Base-by-base conservation (phyloP, 2,888 invertebrate genomes). In the Incurvaria masculella region DNA sequence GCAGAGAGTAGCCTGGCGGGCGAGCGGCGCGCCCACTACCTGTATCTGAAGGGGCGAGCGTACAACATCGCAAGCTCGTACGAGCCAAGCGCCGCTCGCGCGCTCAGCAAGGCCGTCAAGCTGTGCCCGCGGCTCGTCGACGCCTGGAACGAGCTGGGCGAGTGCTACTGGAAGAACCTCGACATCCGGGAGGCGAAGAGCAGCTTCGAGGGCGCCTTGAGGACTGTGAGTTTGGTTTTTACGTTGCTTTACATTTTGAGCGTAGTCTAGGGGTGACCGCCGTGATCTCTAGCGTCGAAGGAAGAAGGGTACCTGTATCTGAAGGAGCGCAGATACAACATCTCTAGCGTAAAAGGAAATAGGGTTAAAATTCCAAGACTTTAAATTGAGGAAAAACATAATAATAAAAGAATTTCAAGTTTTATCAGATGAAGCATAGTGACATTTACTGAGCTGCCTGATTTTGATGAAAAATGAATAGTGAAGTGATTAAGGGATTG, bases 121-220 rank as follows among this genome's bases (percentile, higher is more conserved):
- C 71, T 94, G 39, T 88, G 92, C 61, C 91, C 92, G 1, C 87
- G 85, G 56, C 68, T 89, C 47, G 83, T 89, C 0, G 87, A 88
- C 47, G 92, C 92, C 0, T 94, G 94, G 94, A 93, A 93, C 62
- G 89, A 93, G 64, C 76, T 95, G 1, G 94, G 94, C 1, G 92
- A 93, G 66, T 89, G 89, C 61, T 91, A 90, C 64, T 93, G 91
- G 88, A 94, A 94, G 68, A 89, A 89, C 61, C 84, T 87, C 61
- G 89, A 94, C 61, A 73, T 91, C 5, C 80, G 83, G 53, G 88
- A 89, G 59, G 91, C 94, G 0, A 87, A 86, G 60, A 89, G 87
- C 57, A 93, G 93, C 66, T 94, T 94, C 66, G 82, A 86, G 58
- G 88, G 89, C 44, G 92, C 89, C 49, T 68, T 89, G 50, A 82